Evolutionary conservation across 2,113 vertebrate genomes (phyloP), one percentile per base, ranked within the genome.

Genomic region (Xyrauchen texanus): DNA sequence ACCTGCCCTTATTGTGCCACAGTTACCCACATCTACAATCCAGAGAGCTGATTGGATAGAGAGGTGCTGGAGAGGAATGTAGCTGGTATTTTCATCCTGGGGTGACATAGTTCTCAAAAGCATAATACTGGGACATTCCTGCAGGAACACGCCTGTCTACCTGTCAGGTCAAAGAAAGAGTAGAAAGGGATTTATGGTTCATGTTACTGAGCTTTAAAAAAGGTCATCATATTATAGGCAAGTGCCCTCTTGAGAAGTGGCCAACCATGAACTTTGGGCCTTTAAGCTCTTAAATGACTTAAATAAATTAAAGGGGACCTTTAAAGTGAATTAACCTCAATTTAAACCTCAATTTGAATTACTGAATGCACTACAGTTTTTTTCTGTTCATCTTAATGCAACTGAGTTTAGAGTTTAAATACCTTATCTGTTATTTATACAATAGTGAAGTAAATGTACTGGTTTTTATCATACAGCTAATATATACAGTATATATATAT

Each of bases 41-140:
- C 21, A 44, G 52, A 53, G 67, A 71, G 12, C 57, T 63, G 81
- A 78, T 69, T 78, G 47, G 58, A 79, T 8, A 6, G 16, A 74
- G 10, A 45, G n/a, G 49, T 70, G 46, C 51, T 55, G 42, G 68
- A 79, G 49, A 75, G 77, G 81, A 82, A 82, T 82, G 81, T 45
- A 58, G 44, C 49, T 55, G 53, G 70, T 68, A 73, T 79, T 65
- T 55, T 10, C 5, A 34, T 79, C 71, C 57, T 9, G 34, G 13
- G 67, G 76, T 11, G 45, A 77, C 61, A 85, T 79, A 76, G 70
- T 63, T 49, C 68, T 60, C n/a, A 9, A 8, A 69, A 62, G 53
- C 78, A 81, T 15, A 81, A n/a, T 8, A 61, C 9, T 12, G 15
- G 16, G 61, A 78, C 47, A 10, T 77, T 11, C 81, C 72, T 85